Evolutionary conservation across 1,140 invertebrate genomes (phyloP).

Genomic region (Heliconius hermathena): DNA sequence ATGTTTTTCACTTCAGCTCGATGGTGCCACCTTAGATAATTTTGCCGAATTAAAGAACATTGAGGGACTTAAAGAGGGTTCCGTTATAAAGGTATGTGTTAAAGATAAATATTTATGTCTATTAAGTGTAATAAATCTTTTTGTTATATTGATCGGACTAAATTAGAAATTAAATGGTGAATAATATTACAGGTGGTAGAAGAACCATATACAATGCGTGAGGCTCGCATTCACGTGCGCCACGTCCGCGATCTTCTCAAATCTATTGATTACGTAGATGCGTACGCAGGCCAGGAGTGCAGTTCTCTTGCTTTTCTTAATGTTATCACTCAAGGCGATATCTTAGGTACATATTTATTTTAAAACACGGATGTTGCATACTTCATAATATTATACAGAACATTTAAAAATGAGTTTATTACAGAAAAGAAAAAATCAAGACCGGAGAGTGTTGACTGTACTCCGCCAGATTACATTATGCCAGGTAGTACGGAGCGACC

Average conservation of each 20-base stretch:
- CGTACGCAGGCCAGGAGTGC: slow-evolving; percentile 97
- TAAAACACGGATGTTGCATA: neutral
- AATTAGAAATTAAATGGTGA: neutral
- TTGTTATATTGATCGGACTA: neutral
- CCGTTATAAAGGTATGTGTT: slow-evolving; percentile 90
- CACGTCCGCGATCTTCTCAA: slow-evolving; percentile 98
- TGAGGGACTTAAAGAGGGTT: slow-evolving; percentile 96
- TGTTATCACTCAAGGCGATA: slow-evolving; percentile 95
- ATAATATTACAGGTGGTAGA: slow-evolving; percentile 86
- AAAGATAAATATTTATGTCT: neutral
- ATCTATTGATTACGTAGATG: slow-evolving; percentile 95
- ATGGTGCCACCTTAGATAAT: slow-evolving; percentile 96
- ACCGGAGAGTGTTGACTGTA: slow-evolving; percentile 96
- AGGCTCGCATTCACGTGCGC: slow-evolving; percentile 97
- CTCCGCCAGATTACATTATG: slow-evolving; percentile 98
- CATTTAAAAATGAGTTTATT: neutral
- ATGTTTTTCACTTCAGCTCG: slow-evolving; percentile 97
- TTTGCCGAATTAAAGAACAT: slow-evolving; percentile 99
- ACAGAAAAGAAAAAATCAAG: slow-evolving; percentile 93
- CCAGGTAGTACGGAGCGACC: slow-evolving; percentile 94
- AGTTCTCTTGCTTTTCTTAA: slow-evolving; percentile 97
- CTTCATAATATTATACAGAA: too few relatives aligned
- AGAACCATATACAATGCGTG: slow-evolving; percentile 98
- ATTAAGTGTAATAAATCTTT: neutral
- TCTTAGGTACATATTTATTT: slow-evolving; percentile 78